phyloP scores from a whole-genome alignment of 2,888 invertebrate genomes.

The Litoditis marina region DNA sequence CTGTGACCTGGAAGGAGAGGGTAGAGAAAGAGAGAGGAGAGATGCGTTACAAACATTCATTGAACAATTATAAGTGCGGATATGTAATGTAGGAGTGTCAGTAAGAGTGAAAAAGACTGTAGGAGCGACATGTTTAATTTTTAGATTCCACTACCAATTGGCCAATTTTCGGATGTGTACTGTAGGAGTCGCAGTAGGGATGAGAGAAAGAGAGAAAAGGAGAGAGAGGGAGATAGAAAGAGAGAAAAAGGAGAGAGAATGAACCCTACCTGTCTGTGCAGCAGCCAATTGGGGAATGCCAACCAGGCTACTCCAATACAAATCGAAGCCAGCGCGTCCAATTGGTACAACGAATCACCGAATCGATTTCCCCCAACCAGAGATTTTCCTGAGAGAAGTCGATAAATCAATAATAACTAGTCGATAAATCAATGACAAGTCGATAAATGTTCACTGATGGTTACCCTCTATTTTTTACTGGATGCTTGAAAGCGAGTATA shows the following conservation, averaged over 20 bases:
- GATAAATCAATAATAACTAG: no score
- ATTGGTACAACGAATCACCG: constrained; percentile 56
- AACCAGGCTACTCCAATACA: constrained; percentile 58
- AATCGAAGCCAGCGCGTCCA: constrained; percentile 58
- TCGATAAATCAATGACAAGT: no score
- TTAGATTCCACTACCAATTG: no score
- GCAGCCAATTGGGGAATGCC: constrained; percentile 57
- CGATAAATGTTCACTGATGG: no score
- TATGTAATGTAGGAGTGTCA: no score
- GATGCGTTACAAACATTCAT: no score
- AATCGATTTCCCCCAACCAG: constrained; percentile 30
- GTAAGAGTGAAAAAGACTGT: no score
- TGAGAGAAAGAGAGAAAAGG: no score
- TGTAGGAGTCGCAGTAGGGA: no score
- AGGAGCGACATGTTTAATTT: background rate
- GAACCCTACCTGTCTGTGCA: constrained; percentile 42
- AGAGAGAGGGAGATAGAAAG: background rate
- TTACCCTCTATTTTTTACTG: background rate
- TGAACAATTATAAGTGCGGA: background rate
- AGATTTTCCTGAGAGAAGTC: constrained; percentile 16
- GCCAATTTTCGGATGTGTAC: background rate
- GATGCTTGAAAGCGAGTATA: background rate
- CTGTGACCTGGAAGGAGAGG: constrained; percentile 46
- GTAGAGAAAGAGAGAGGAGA: no score
- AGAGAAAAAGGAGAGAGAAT: background rate